Evolutionary conservation across 2,797 vertebrate species (phyloP).

Genomic region (Cephalopachus bancanus): DNA sequence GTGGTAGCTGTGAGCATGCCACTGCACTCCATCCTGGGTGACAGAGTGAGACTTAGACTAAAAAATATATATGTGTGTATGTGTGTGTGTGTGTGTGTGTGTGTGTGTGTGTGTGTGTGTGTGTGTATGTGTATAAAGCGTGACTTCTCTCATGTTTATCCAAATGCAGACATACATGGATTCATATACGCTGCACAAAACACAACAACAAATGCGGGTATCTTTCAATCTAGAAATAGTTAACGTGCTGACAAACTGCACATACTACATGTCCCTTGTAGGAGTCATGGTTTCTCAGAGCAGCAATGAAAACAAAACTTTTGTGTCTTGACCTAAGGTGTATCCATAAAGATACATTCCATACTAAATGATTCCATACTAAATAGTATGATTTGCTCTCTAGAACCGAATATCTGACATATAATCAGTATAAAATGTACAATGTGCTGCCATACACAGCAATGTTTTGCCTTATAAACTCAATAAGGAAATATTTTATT

Average conservation of each 20-base stretch:
- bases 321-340: constrained; percentile 33
- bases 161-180: not conserved
- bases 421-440: not conserved
- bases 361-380: constrained; percentile 21
- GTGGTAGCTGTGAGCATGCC: no score
- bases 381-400: constrained; percentile 16
- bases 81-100: no score
- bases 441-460: not conserved
- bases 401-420: not conserved
- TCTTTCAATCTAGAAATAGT: constrained; percentile 19
- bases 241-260: not conserved
- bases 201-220: not conserved
- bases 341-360: not conserved
- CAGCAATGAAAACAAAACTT: constrained; percentile 27
- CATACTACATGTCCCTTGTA: not conserved
- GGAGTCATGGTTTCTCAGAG: not conserved
- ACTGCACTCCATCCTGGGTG: no score
- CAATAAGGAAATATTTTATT: constrained; percentile 1
- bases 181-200: not conserved
- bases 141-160: constrained; percentile 23
- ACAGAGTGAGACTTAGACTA: no score
- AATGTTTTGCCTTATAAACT: constrained; percentile 38
- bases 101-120: no score
- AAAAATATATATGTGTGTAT: no score
- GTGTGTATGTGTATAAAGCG: not conserved